Evolutionary conservation across 2,113 vertebrate genomes (phyloP).

Genomic region (western clawed frog (Xenopus tropicalis)): UCB_Xtro_10.0 CM004450.2:23633001-23633500

Average conservation of each 20-base stretch:
- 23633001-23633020: too few species aligned
- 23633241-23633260: not conserved
- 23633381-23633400: conserved; percentile 65
- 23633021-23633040: too few species aligned
- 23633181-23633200: too few species aligned
- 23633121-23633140: too few species aligned
- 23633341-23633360: conserved; percentile 71
- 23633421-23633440: conserved; percentile 71
- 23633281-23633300: not conserved
- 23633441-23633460: conserved; percentile 81
- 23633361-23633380: conserved; percentile 66
- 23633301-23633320: not conserved
- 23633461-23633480: conserved; percentile 77
- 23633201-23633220: not conserved
- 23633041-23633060: too few species aligned
- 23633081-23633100: too few species aligned
- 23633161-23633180: too few species aligned
- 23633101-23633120: too few species aligned
- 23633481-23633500: not conserved
- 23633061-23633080: too few species aligned
- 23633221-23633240: conserved; percentile 4
- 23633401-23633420: conserved; percentile 68
- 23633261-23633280: conserved; percentile 11
- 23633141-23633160: too few species aligned
- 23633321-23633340: conserved; percentile 37